Evolutionary conservation across 2,797 vertebrate genomes (phyloP).

Genomic region (Otus scops): DNA sequence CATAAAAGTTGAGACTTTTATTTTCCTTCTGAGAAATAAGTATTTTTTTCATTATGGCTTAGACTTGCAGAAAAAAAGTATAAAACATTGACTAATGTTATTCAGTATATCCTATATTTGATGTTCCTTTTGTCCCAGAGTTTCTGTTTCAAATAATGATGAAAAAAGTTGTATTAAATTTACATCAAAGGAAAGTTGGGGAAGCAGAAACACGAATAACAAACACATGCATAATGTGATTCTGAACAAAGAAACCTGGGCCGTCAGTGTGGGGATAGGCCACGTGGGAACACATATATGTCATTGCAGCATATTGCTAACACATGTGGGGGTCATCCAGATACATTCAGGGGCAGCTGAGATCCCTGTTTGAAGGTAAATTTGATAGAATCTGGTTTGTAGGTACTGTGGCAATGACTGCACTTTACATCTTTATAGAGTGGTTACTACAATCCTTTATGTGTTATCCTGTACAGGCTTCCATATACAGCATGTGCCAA

Average conservation of each 20-base stretch:
- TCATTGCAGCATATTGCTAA: neutral
- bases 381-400: neutral
- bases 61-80: neutral
- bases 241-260: conserved; percentile 44
- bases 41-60: neutral
- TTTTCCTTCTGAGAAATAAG: neutral
- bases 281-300: neutral
- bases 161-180: neutral
- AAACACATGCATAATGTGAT: conserved; percentile 24
- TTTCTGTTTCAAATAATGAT: conserved; percentile 38
- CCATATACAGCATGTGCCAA: neutral
- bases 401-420: neutral
- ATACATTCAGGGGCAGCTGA: neutral
- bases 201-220: conserved; percentile 23
- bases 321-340: neutral
- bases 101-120: neutral
- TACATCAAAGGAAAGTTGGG: conserved; percentile 36
- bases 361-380: neutral
- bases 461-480: neutral
- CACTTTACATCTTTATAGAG: neutral
- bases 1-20: neutral
- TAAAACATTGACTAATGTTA: neutral
- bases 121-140: neutral
- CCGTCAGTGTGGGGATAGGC: neutral
- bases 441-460: neutral